phyloP scores from a whole-genome alignment of 2,113 vertebrate species.

The Bos indicus region DNA sequence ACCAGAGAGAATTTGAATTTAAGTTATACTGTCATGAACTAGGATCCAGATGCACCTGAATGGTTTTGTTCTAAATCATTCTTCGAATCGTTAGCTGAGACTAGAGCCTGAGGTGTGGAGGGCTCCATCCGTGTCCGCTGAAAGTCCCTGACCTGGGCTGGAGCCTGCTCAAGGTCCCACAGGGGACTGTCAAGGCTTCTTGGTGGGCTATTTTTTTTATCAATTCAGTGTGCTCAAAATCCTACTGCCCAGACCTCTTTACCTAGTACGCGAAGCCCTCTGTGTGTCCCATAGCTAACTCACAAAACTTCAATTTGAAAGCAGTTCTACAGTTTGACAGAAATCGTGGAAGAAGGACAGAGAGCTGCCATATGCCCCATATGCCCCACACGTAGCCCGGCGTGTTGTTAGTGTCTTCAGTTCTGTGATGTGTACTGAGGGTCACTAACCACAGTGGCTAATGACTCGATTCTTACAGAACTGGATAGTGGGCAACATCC shows the following conservation, averaged over 20 bases:
- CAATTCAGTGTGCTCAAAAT: neutral
- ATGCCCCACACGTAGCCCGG: fast-evolving
- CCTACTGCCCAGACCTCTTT: neutral
- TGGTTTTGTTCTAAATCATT: neutral
- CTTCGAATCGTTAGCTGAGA: fast-evolving
- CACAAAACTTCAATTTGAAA: neutral
- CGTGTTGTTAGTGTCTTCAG: fast-evolving
- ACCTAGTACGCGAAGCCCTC: fast-evolving
- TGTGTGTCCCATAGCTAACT: neutral
- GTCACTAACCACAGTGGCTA: neutral
- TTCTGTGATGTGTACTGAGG: neutral
- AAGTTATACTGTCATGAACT: fast-evolving
- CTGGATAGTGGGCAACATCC: neutral
- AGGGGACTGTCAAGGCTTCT: fast-evolving
- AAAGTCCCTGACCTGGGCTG: fast-evolving
- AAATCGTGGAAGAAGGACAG: neutral
- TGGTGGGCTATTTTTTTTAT: neutral
- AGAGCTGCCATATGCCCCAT: fast-evolving
- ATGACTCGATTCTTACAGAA: neutral
- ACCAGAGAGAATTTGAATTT: fast-evolving
- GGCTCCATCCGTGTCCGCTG: fast-evolving
- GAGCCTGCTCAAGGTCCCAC: fast-evolving
- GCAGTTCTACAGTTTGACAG: neutral
- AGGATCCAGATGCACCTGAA: fast-evolving
- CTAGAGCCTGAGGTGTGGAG: fast-evolving